Evolutionary conservation across 2,797 vertebrate genomes (phyloP), one percentile per base, ranked within the genome.

Genomic region (Spea hammondii): DNA sequence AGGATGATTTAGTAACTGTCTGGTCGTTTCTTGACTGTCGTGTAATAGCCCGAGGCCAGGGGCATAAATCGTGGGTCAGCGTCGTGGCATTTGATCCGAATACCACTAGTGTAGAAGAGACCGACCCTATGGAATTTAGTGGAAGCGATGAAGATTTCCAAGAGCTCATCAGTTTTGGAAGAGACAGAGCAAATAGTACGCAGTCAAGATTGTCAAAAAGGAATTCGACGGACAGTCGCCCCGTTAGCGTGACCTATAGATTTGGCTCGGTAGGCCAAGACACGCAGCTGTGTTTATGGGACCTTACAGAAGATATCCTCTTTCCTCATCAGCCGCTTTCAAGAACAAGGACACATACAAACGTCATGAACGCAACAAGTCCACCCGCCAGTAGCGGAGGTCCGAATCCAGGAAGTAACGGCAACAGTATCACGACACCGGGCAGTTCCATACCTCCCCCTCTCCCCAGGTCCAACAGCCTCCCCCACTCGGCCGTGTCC

Each of bases 131-230:
- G 92, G 97, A 99, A 91, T 95, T 98, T 83, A 99, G 96, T 0
- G 97, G 97, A 83, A 98, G 97, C 0, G 97, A 98, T n/a, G 97
- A 99, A 91, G 97, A 99, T 94, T 96, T 98, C 88, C 97, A 97
- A 92, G 97, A 97, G 89, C 95, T 95, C 71, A 92, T 95, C 57
- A 94, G 95, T 79, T 95, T 95, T 8, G 95, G 96, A 82, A 91
- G 96, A 80, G 93, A 93, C 71, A 87, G 92, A 74, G 95, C 97
- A 4, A 97, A 98, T 82, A 98, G 97, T 75, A 98, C 97, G 0
- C 97, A 97, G 83, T 99, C 97, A 2, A 92, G 96, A 57, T 92
- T 98, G 77, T 99, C 97, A 83, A 98, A 98, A 88, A 93, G 96
- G 88, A 97, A 97, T 93, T 99, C 97, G 84, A 96, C 96, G 0